Conservation (phyloP, 2,888 invertebrate species). For the Drosophila atripex region DNA sequence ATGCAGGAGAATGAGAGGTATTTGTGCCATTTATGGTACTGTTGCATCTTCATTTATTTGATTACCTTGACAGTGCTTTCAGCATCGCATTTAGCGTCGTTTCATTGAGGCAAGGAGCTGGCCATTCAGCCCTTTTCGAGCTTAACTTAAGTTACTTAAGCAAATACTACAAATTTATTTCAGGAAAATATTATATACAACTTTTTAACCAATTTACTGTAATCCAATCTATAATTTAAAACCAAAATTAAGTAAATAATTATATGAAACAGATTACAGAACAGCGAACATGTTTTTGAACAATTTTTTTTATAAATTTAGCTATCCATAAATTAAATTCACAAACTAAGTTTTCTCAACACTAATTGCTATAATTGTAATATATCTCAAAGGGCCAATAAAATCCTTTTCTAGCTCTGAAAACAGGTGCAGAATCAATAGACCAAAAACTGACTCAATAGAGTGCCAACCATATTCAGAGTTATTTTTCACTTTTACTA, state of each 20-base stretch:
- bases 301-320: background rate
- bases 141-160: too few relatives aligned
- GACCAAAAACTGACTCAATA: conserved; percentile 27
- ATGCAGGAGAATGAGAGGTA: conserved; percentile 57
- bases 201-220: too few relatives aligned
- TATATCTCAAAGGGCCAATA: conserved; percentile 25
- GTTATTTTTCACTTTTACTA: conserved; percentile 42
- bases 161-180: too few relatives aligned
- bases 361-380: background rate
- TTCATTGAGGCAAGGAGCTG: conserved; percentile 25
- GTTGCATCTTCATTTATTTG: conserved; percentile 74
- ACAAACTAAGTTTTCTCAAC: background rate
- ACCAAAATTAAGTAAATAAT: too few relatives aligned
- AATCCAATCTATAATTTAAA: too few relatives aligned
- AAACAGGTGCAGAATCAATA: conserved; percentile 40
- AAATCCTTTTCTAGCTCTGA: conserved; percentile 7
- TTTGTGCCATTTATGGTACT: conserved; percentile 63
- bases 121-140: background rate
- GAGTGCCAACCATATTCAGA: conserved; percentile 21
- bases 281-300: background rate
- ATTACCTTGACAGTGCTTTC: conserved; percentile 57
- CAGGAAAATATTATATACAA: background rate
- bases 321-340: too few relatives aligned
- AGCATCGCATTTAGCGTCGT: conserved; percentile 42
- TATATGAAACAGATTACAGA: too few relatives aligned